Percentiles rank a stretch among this genome's conserved stretches.
phyloP scores from a whole-genome alignment of 1,140 invertebrate species.

The Ectropis grisescens region DNA sequence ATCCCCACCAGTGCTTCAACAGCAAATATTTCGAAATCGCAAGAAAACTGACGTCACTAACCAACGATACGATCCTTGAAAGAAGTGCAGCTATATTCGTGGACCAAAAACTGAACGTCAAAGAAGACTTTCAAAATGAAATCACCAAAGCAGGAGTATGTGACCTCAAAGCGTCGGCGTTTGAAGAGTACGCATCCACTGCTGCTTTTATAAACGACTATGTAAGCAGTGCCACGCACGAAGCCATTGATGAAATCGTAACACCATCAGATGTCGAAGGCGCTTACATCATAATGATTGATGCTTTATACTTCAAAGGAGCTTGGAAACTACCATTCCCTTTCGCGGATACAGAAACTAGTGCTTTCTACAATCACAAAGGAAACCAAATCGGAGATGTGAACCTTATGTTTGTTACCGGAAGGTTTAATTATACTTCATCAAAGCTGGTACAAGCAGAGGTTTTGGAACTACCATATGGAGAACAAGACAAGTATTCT shows the following conservation, averaged over 20 bases:
- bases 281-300: slow-evolving; percentile 75
- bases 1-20: slow-evolving; percentile 42
- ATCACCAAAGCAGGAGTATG: slow-evolving; percentile 16
- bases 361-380: slow-evolving; percentile 54
- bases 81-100: slow-evolving; percentile 28
- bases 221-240: slow-evolving; percentile 29
- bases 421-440: slow-evolving; percentile 30
- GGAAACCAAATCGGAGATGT: slow-evolving; percentile 49
- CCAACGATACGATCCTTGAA: slow-evolving; percentile 16
- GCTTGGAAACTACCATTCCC: slow-evolving; percentile 76
- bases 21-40: slow-evolving; percentile 31
- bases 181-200: slow-evolving; percentile 15
- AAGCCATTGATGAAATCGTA: slow-evolving; percentile 32
- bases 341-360: slow-evolving; percentile 56
- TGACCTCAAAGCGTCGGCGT: slow-evolving; percentile 19
- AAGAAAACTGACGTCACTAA: slow-evolving; percentile 2
- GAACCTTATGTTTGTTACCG: slow-evolving; percentile 51
- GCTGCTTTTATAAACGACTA: slow-evolving; percentile 33
- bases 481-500: slow-evolving; percentile 70
- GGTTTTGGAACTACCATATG: slow-evolving; percentile 76
- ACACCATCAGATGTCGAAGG: slow-evolving; percentile 48
- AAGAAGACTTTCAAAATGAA: slow-evolving; percentile 14
- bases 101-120: slow-evolving; percentile 17
- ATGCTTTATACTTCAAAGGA: slow-evolving; percentile 83
- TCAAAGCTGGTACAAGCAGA: slow-evolving; percentile 61